Evolutionary conservation across 2,797 vertebrate species (phyloP).

Genomic region (Graptemys geographica): DNA sequence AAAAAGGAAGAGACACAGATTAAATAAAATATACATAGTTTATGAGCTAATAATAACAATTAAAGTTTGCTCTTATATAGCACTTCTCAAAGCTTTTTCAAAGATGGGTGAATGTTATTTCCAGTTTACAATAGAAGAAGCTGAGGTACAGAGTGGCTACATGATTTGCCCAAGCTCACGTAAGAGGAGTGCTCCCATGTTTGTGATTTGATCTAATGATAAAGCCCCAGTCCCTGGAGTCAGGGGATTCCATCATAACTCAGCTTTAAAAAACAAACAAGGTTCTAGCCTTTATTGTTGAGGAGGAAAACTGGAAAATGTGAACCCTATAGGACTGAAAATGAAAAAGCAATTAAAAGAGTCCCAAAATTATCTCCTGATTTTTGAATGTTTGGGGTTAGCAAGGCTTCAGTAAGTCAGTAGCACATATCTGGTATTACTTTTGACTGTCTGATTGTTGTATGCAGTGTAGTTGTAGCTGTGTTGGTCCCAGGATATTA

Average conservation of each 20-base stretch:
- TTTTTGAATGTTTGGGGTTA: background rate
- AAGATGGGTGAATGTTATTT: background rate
- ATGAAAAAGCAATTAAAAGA: background rate
- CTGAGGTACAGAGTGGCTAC: background rate
- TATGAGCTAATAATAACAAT: background rate
- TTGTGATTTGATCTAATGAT: background rate
- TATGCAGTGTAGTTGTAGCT: background rate
- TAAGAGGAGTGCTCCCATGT: background rate
- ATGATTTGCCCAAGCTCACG: background rate
- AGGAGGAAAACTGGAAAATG: background rate
- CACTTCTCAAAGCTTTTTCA: background rate
- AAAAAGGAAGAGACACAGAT: background rate
- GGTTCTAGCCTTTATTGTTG: background rate
- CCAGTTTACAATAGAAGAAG: background rate
- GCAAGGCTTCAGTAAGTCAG: background rate
- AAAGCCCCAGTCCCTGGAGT: background rate
- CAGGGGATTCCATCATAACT: fast-evolving
- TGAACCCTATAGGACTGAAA: background rate
- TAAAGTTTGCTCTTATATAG: background rate
- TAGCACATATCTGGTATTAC: background rate
- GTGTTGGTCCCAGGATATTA: background rate
- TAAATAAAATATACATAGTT: background rate
- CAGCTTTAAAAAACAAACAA: background rate
- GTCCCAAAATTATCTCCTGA: background rate
- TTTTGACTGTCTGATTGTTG: background rate